Evolutionary conservation across 92 coral and sea anemone species (phyloP).

Genomic region (Nematostella vectensis): DNA sequence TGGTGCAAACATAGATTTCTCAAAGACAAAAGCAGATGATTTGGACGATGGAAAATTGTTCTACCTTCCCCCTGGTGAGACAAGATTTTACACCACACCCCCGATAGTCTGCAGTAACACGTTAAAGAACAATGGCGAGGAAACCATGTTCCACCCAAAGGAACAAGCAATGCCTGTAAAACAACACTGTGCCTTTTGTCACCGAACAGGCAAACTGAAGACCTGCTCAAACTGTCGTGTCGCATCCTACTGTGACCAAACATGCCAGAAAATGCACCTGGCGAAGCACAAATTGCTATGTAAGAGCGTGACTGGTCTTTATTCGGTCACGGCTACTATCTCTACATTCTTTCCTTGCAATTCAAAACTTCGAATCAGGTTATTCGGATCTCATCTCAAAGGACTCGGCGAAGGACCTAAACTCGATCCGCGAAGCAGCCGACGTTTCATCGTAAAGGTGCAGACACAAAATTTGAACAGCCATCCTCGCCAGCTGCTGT

Average conservation of each 20-base stretch:
- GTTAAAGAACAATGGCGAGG: constrained; percentile 16
- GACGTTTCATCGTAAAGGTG: constrained; percentile 46
- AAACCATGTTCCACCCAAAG: constrained; percentile 27
- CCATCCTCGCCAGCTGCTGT: constrained; percentile 37
- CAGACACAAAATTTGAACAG: constrained; percentile 31
- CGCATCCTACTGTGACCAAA: constrained; percentile 40
- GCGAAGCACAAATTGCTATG: constrained; percentile 37
- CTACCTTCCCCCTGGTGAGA: constrained; percentile 7
- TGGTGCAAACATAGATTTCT: too few relatives aligned
- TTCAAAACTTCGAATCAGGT: background rate
- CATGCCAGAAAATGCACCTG: constrained; percentile 32
- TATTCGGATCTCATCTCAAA: constrained; percentile 15
- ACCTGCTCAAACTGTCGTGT: constrained; percentile 32
- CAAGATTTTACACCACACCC: constrained; percentile 1
- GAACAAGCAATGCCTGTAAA: constrained; percentile 2
- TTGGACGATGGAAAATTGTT: background rate
- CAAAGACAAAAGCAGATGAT: background rate
- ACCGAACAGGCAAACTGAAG: constrained; percentile 2
- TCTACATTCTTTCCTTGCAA: background rate
- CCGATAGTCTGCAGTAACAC: constrained; percentile 24
- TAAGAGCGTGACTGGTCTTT: constrained; percentile 15
- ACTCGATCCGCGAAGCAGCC: constrained; percentile 14
- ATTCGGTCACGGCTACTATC: constrained; percentile 28
- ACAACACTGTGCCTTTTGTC: constrained; percentile 25
- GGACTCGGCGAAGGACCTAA: constrained; percentile 25